phyloP scores from a whole-genome alignment of 37 sponge, comb jelly and placozoan species.

The Geodia barretti region DNA sequence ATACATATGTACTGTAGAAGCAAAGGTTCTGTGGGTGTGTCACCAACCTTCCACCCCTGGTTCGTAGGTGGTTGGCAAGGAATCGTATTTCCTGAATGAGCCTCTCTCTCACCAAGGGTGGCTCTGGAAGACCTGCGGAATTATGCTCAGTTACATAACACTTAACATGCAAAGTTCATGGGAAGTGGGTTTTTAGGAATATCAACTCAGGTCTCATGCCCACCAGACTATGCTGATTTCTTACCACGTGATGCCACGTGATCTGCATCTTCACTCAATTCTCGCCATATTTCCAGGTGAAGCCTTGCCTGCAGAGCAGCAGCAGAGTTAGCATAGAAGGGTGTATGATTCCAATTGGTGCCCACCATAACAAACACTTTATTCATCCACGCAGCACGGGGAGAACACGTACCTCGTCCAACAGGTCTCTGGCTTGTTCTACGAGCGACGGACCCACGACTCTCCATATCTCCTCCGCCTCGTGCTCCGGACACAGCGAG shows the following conservation, averaged over 20 bases:
- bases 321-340: neutral
- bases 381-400: neutral
- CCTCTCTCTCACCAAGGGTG: constrained; percentile 63
- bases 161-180: neutral
- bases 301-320: constrained; percentile 34
- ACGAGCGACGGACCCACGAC: constrained; percentile 63
- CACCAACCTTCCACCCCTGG: neutral
- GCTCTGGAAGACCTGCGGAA: constrained; percentile 48
- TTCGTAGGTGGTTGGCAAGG: constrained; percentile 44
- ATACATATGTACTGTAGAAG: neutral
- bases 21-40: neutral
- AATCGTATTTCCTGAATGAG: constrained; percentile 67
- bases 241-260: constrained; percentile 2
- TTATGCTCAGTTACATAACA: too few relatives aligned
- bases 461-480: constrained; percentile 55
- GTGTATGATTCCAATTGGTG: neutral
- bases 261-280: constrained; percentile 41
- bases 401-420: constrained; percentile 52
- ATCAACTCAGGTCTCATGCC: neutral
- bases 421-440: constrained; percentile 64
- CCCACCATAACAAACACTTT: neutral
- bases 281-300: constrained; percentile 59
- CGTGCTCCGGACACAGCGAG: constrained; percentile 37
- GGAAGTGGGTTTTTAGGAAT: neutral
- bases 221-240: neutral